Conservation (phyloP, 2,888 invertebrate genomes). For the Drosophila kanekoi region DNA sequence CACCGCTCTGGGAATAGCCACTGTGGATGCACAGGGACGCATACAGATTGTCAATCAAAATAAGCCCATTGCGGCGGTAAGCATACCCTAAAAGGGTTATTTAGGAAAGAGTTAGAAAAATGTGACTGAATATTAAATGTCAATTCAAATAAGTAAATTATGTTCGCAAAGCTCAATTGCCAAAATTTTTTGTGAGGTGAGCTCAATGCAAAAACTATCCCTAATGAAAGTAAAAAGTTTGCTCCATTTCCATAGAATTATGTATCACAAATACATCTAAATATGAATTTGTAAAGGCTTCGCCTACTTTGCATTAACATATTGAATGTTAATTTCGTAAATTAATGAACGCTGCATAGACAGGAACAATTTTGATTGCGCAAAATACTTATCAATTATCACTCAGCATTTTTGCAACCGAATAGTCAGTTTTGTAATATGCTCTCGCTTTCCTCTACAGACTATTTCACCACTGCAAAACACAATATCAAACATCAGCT, state of each 20-base stretch:
- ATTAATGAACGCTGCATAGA: constrained; percentile 11
- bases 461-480: constrained; percentile 86
- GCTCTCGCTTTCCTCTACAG: constrained; percentile 24
- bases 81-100: constrained; percentile 32
- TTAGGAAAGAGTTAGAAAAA: constrained; percentile 5
- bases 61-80: constrained; percentile 84
- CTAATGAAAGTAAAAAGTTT: no score
- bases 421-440: constrained; percentile 13
- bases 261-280: no score
- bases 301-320: no score
- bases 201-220: no score
- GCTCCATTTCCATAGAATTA: no score
- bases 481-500: constrained; percentile 92
- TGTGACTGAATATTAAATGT: background rate
- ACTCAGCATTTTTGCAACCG: no score
- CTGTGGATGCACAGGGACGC: constrained; percentile 84
- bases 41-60: constrained; percentile 85
- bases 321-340: background rate
- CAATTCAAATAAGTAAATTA: no score
- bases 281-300: no score
- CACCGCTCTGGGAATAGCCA: constrained; percentile 85
- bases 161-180: no score
- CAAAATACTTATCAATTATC: constrained; percentile 4
- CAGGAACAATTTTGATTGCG: constrained; percentile 12
- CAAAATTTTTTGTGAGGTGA: no score